Base-by-base conservation (phyloP, 2,888 invertebrate species). In the Anticlea derivata region DNA sequence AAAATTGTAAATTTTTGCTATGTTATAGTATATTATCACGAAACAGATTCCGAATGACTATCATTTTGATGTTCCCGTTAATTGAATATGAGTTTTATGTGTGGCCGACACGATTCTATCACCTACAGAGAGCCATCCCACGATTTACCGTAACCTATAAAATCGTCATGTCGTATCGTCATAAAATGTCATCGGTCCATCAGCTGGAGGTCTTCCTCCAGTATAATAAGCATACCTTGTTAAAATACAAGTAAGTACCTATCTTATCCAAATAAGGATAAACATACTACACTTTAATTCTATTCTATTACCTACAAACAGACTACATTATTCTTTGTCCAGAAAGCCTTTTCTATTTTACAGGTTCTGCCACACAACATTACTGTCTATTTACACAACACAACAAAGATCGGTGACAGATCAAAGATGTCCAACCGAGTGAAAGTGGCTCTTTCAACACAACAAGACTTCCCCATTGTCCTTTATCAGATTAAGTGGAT, bases 21-120 rank as follows among this genome's bases (percentile, higher is more conserved):
- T 70, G 75, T 85, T 79, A 86, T 83, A 64, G 77, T 70, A 76
- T 73, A 74, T 73, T 65, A 70, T 66, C 87, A 87, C 86, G 86
- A 79, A 75, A 68, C 63, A 66, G 61, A 33, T 31, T 23, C n/a
- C 7, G 26, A 52, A 55, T 37, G 24, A 24, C 17, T 37, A 47
- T 49, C 50, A 43, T 53, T 57, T 64, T 62, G 48, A 53, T 40
- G 58, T 66, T 75, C 74, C 86, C 83, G 84, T 86, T 86, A 73
- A 77, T 78, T 83, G 81, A 79, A 86, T 80, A 75, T 78, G 70
- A 70, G 53, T 26, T 43, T 78, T 79, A 85, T 86, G 85, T 83
- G 80, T 80, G 79, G 80, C 75, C 81, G 78, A 79, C 83, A 85
- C 82, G 85, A 84, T 75, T 17, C 17, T 31, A n/a, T n/a, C n/a